phyloP scores from a whole-genome alignment of 2,888 invertebrate genomes.

The Corbicula japonica region DNA sequence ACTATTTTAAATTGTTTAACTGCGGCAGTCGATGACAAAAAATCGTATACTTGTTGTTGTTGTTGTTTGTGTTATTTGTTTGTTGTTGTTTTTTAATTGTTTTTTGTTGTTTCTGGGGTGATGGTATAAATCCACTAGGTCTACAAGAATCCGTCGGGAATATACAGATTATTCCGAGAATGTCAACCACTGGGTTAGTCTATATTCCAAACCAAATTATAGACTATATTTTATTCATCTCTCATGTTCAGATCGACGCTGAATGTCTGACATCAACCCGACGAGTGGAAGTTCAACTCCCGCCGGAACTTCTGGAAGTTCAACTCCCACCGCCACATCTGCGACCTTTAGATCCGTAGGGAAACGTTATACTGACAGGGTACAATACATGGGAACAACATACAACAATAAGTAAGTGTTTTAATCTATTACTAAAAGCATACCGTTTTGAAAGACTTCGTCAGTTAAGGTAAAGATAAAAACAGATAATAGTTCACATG shows the following conservation, averaged over 20 bases:
- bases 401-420: conserved; percentile 42
- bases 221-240: not conserved
- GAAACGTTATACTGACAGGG: conserved; percentile 55
- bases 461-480: too few relatives aligned
- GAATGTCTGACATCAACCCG: conserved; percentile 46
- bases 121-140: not conserved
- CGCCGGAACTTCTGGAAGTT: conserved; percentile 27
- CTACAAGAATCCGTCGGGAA: not conserved
- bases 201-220: not conserved
- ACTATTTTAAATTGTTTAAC: too few relatives aligned
- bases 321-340: not conserved
- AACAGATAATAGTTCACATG: too few relatives aligned
- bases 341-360: conserved; percentile 54
- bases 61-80: not conserved
- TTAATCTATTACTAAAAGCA: not conserved
- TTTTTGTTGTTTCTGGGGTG: not conserved
- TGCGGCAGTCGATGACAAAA: too few relatives aligned
- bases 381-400: conserved; percentile 49
- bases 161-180: not conserved
- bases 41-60: too few relatives aligned
- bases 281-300: conserved; percentile 45
- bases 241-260: conserved; percentile 9
- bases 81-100: not conserved
- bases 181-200: not conserved
- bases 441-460: too few relatives aligned